Evolutionary conservation across 2,888 invertebrate species (phyloP).

Genomic region (Caradrina clavipalpis): DNA sequence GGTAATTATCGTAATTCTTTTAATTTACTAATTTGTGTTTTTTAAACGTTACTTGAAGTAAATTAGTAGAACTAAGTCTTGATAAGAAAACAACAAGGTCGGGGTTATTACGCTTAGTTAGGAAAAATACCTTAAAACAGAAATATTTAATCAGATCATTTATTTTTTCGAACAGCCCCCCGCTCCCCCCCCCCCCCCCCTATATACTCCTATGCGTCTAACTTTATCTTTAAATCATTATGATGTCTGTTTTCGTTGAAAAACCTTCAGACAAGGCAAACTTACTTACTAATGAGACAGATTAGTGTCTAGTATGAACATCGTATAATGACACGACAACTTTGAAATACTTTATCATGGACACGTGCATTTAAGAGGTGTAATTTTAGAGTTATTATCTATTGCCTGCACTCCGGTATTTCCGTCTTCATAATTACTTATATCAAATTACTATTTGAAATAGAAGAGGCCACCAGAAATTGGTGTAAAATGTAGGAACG

Average conservation of each 20-base stretch:
- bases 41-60: too few species aligned
- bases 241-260: background rate
- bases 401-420: background rate
- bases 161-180: too few species aligned
- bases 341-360: slow-evolving; percentile 8
- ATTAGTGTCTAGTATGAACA: slow-evolving; percentile 1
- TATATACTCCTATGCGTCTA: too few species aligned
- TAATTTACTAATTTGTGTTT: too few species aligned
- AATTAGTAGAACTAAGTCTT: too few species aligned
- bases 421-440: slow-evolving; percentile 1
- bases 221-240: background rate
- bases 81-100: too few species aligned
- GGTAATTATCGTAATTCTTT: too few species aligned
- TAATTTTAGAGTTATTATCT: slow-evolving; percentile 16
- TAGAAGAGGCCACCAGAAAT: background rate
- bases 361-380: slow-evolving; percentile 6
- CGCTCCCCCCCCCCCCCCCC: too few species aligned
- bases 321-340: slow-evolving; percentile 14
- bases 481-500: background rate
- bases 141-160: too few species aligned
- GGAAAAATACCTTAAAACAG: too few species aligned
- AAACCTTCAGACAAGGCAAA: background rate
- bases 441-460: slow-evolving; percentile 2
- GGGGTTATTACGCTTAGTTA: too few species aligned
- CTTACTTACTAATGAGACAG: background rate